phyloP scores from a whole-genome alignment of 2,113 vertebrate genomes.

The Cephalopterus ornatus region DNA sequence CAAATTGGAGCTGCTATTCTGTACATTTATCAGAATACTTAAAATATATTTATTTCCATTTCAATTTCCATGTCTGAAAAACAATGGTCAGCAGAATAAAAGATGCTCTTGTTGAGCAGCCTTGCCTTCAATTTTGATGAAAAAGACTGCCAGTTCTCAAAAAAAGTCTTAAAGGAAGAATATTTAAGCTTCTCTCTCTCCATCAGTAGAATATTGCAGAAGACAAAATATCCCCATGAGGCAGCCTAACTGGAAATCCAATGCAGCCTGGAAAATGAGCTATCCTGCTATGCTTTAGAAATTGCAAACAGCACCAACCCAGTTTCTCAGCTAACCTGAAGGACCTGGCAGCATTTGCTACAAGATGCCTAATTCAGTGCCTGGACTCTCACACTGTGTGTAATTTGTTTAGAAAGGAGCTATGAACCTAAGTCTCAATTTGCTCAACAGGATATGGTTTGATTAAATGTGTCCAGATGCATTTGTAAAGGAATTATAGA shows the following conservation, averaged over 20 bases:
- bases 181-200: not conserved
- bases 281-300: constrained; percentile 37
- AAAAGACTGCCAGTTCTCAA: not conserved
- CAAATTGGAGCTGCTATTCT: not conserved
- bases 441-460: constrained; percentile 37
- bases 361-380: not conserved
- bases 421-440: constrained; percentile 49
- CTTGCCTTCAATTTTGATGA: not conserved
- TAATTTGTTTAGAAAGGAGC: constrained; percentile 39
- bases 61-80: constrained; percentile 12
- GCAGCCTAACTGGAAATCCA: constrained; percentile 21
- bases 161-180: not conserved
- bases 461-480: constrained; percentile 44
- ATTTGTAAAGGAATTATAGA: constrained; percentile 53
- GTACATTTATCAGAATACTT: not conserved
- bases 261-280: constrained; percentile 30
- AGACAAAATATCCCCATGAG: constrained; percentile 25
- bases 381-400: not conserved
- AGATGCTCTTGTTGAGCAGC: not conserved
- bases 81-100: not conserved
- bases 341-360: not conserved
- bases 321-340: constrained; percentile 43
- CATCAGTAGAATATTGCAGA: not conserved
- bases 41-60: not conserved
- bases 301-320: constrained; percentile 17